Evolutionary conservation across 2,888 invertebrate species (phyloP).

Genomic region (Emesis castigata): DNA sequence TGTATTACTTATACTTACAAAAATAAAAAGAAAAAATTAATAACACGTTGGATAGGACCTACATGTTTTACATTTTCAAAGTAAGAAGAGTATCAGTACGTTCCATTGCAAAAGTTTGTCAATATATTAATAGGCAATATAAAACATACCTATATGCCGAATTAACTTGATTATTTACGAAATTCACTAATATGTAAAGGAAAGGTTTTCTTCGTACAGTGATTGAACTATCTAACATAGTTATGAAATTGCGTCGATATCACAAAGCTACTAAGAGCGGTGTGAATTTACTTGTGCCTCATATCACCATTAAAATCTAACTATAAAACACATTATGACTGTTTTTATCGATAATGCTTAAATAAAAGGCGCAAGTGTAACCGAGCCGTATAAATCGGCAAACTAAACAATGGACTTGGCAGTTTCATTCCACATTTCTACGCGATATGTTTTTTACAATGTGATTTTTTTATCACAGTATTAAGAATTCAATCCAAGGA

Average conservation of each 20-base stretch:
- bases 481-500: constrained; percentile 79
- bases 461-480: constrained; percentile 84
- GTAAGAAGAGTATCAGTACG: no score
- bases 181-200: not conserved
- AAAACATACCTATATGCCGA: no score
- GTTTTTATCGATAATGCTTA: constrained; percentile 87
- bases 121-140: no score
- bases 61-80: no score
- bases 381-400: constrained; percentile 88
- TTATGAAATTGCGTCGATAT: not conserved
- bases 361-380: constrained; percentile 87
- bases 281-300: constrained; percentile 77
- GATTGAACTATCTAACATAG: not conserved
- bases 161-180: no score
- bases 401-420: constrained; percentile 86
- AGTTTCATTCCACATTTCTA: constrained; percentile 86
- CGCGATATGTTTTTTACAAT: constrained; percentile 82
- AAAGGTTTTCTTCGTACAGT: not conserved
- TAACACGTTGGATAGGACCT: no score
- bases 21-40: no score
- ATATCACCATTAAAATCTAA: constrained; percentile 84
- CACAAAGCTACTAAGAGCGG: constrained; percentile 71
- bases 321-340: constrained; percentile 85
- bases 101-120: no score
- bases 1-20: no score